Evolutionary conservation across 2,888 invertebrate genomes (phyloP).

Genomic region (Tetranychus piercei): DNA sequence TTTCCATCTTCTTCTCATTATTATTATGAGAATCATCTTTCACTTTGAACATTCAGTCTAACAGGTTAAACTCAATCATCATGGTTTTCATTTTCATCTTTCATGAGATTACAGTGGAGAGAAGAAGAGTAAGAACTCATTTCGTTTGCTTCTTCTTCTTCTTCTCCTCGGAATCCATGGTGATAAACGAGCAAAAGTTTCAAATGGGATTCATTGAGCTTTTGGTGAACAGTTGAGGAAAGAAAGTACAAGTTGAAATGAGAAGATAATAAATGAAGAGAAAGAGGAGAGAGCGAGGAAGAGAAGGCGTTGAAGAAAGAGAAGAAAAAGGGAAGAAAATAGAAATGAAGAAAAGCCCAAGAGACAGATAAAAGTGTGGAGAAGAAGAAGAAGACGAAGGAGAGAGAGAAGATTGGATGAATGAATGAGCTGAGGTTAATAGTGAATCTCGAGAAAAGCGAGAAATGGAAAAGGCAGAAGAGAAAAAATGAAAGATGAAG

Average conservation of each 20-base stretch:
- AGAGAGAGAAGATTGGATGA: not conserved
- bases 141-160: not conserved
- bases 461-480: not conserved
- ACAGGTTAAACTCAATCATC: not conserved
- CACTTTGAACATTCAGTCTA: not conserved
- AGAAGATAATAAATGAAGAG: not conserved
- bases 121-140: not conserved
- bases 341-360: not conserved
- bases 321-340: not conserved
- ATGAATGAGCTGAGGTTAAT: not conserved
- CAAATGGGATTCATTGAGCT: slow-evolving; percentile 6
- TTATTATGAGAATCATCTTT: not conserved
- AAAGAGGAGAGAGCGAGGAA: not conserved
- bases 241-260: not conserved
- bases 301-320: not conserved
- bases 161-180: not conserved
- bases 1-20: not conserved
- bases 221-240: not conserved
- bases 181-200: not conserved
- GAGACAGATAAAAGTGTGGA: not conserved
- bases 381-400: not conserved
- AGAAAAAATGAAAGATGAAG: slow-evolving; percentile 5
- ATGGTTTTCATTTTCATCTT: not conserved
- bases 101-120: not conserved
- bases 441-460: not conserved